Evolutionary conservation across 2,113 vertebrate genomes (phyloP).

Genomic region (Eclectus roratus): DNA sequence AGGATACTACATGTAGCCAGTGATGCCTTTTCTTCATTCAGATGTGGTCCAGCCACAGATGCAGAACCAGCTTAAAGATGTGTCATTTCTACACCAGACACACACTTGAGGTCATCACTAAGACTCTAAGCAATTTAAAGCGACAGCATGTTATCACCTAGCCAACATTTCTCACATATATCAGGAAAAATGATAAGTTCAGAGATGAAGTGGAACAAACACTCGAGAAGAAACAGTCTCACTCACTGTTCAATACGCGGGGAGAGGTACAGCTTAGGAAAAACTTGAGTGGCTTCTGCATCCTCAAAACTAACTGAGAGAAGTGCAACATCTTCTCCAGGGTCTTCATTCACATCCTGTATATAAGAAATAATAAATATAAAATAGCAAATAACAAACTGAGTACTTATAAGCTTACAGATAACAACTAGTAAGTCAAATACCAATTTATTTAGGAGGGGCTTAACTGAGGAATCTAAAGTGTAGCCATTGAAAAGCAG

Average conservation of each 20-base stretch:
- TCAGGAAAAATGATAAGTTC: neutral
- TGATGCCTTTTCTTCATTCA: neutral
- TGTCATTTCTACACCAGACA: neutral
- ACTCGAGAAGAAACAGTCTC: neutral
- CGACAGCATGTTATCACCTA: neutral
- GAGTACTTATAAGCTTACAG: neutral
- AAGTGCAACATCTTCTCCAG: constrained; percentile 94
- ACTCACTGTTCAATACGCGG: constrained; percentile 98
- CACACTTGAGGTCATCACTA: neutral
- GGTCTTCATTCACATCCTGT: constrained; percentile 94
- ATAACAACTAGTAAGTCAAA: neutral
- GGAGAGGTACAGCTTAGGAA: constrained; percentile 94
- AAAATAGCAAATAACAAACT: neutral
- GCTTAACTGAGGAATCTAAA: neutral
- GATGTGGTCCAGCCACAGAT: neutral
- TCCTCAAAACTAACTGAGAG: constrained; percentile 97
- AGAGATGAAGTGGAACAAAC: neutral
- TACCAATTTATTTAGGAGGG: neutral
- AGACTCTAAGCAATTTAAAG: neutral
- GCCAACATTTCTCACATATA: neutral
- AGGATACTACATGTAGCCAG: neutral
- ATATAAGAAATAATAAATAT: neutral
- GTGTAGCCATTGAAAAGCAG: neutral
- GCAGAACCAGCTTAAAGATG: neutral
- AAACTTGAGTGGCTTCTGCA: constrained; percentile 96